phyloP scores from a whole-genome alignment of 2,797 vertebrate genomes.

The Poecile montanus region DNA sequence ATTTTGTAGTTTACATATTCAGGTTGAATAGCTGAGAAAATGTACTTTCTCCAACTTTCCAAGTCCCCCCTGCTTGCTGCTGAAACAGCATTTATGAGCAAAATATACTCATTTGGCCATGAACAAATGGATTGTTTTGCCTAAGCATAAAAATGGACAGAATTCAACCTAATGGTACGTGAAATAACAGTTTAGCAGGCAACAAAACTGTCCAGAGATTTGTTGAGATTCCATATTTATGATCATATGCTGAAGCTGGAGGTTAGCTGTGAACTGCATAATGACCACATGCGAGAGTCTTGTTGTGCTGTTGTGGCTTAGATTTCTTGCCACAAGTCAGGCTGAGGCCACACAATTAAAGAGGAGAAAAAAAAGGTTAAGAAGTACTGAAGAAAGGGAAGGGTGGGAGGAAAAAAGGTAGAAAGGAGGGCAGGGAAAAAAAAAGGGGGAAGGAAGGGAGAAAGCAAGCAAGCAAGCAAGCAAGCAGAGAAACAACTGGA shows the following conservation, averaged over 20 bases:
- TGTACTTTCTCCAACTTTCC: neutral
- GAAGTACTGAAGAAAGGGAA: neutral
- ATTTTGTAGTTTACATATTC: neutral
- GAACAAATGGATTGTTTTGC: neutral
- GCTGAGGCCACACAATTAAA: neutral
- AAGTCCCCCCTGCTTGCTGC: neutral
- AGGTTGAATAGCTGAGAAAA: neutral
- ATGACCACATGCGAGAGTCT: neutral
- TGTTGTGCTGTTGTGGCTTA: neutral
- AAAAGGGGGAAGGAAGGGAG: rapidly evolving
- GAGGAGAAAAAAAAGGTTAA: neutral
- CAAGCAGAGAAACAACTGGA: neutral
- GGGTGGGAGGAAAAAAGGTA: no score
- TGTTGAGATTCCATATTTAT: neutral
- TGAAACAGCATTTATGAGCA: neutral
- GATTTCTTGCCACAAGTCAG: neutral
- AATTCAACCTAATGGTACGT: neutral
- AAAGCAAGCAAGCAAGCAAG: neutral
- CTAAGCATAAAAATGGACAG: neutral
- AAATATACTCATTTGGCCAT: neutral
- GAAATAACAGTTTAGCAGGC: neutral
- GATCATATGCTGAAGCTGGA: neutral
- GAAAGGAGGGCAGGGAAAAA: no score
- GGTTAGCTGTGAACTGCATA: neutral
- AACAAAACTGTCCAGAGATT: neutral